Base-by-base conservation (phyloP, 2,888 invertebrate genomes). In the Heliconius aoede region DNA sequence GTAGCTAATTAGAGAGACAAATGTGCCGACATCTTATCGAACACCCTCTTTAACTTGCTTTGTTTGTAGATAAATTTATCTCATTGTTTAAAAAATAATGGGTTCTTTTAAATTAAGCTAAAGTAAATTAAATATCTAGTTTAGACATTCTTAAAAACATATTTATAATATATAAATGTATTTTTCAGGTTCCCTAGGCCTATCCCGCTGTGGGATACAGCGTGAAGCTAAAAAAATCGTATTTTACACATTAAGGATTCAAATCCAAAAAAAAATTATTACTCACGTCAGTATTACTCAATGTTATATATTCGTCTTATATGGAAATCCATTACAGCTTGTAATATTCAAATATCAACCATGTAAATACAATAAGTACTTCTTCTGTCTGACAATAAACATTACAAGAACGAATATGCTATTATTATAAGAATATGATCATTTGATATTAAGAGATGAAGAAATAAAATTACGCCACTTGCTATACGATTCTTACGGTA, bases 1-100 rank as follows among this genome's bases (percentile, higher is more conserved):
- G n/a, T 64, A 13, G 36, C 32, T 64, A 64, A 64, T 64, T 64
- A 36, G 64, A 36, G 64, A 32, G 62, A 32, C 62, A 62, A 32
- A 62, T 62, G 30, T 30, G 61, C 62, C 30, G 30, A 62, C 62
- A 21, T 62, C 32, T 62, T 62, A 62, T 32, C 30, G 32, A 32
- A 62, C 32, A 32, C n/a, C n/a, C 62, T 62, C 4, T 4, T n/a
- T 9, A 62, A 62, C 62, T 32, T 32, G 30, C 21, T 30, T 61
- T 61, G 28, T 28, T 18, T 15, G 21, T 7, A 61, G n/a, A 55
- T 55, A 9, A 55, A 55, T 55, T 46, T 18, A 5, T 18, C 46
- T 46, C 46, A 18, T 46, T 1, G 7, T 46, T 18, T 46, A 18
- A 46, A 46, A 46, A 46, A 46, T 46, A 46, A 18, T 46, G 18